phyloP scores from a whole-genome alignment of 2,797 vertebrate species.

The Eulemur coronatus region DNA sequence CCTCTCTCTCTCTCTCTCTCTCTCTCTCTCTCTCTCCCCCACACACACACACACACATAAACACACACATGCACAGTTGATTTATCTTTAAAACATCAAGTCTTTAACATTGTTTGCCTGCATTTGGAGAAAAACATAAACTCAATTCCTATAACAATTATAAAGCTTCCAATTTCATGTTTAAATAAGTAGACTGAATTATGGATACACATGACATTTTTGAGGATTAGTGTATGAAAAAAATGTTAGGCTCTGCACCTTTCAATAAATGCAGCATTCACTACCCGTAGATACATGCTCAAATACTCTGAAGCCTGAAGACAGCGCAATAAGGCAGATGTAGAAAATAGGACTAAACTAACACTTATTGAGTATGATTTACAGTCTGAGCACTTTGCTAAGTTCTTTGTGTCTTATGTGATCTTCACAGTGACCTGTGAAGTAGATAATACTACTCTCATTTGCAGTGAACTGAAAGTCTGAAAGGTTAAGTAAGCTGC shows the following conservation, averaged over 20 bases:
- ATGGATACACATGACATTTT: background rate
- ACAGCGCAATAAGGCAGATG: background rate
- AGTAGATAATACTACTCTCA: background rate
- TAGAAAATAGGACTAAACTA: background rate
- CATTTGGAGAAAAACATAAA: background rate
- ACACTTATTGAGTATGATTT: background rate
- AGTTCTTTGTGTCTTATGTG: background rate
- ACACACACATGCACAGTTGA: background rate
- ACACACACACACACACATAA: background rate
- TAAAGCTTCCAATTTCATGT: background rate
- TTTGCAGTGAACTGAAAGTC: background rate
- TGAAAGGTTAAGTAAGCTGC: background rate
- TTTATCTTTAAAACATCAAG: background rate
- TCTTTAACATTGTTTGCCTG: background rate
- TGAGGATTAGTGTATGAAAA: background rate
- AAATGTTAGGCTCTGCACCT: background rate
- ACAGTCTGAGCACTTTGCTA: background rate
- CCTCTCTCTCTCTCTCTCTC: background rate
- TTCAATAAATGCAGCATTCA: background rate
- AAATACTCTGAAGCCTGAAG: background rate
- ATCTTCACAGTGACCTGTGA: background rate
- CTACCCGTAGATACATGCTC: rapidly evolving
- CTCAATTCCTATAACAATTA: background rate
- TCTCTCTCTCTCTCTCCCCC: too few species aligned
- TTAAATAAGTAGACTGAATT: background rate